phyloP scores from a whole-genome alignment of 2,797 vertebrate genomes.

The Loris lydekkerianus region DNA sequence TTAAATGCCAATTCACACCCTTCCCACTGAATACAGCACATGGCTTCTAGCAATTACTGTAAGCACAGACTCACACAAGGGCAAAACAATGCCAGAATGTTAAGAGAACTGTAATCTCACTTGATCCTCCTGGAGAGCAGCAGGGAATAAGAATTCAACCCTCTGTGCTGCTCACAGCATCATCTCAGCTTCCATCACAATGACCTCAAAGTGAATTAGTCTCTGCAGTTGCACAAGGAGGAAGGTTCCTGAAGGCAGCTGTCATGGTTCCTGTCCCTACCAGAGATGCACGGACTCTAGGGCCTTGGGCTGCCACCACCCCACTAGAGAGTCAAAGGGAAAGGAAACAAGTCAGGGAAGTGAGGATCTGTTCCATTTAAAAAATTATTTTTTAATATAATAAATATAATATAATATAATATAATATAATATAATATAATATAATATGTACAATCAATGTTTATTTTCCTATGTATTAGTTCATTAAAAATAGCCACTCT shows the following conservation, averaged over 20 bases:
- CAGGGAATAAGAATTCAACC: not conserved
- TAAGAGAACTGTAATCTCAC: slow-evolving; percentile 38
- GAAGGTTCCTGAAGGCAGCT: not conserved
- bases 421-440: slow-evolving; percentile 44
- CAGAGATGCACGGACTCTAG: too few species aligned
- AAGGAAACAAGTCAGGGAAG: not conserved
- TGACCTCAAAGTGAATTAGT: slow-evolving; percentile 19
- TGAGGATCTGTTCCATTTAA: not conserved
- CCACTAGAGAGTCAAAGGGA: not conserved
- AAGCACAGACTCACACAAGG: not conserved
- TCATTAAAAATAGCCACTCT: not conserved
- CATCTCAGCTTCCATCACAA: not conserved
- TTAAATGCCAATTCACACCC: not conserved
- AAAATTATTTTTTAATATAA: slow-evolving; percentile 46
- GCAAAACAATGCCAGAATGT: not conserved
- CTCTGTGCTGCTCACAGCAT: not conserved
- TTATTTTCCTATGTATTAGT: slow-evolving; percentile 28
- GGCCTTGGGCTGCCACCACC: not conserved
- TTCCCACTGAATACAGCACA: not conserved
- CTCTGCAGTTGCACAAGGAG: not conserved
- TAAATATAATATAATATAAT: not conserved
- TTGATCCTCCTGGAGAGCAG: not conserved
- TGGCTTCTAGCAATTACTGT: not conserved
- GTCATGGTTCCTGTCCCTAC: not conserved
- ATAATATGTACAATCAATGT: not conserved